Base-by-base conservation (phyloP, 2,797 vertebrate species). In the Tenualosa ilisha region DNA sequence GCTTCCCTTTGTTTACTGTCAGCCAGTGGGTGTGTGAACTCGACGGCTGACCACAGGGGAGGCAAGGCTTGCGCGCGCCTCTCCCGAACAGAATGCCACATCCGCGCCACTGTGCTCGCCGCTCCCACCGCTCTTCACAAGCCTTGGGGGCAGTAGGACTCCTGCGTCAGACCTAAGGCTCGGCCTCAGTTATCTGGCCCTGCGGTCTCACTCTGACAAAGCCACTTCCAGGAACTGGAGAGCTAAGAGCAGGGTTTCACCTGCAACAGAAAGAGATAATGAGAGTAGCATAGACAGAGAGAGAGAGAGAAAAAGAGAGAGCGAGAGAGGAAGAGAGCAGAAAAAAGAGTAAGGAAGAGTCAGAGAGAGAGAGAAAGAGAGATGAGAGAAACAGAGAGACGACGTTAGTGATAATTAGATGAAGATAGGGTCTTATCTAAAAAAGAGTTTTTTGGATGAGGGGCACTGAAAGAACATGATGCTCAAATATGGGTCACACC, bases 161-260 rank as follows among this genome's bases (percentile, higher is more conserved):
- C 46, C 61, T 86, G 79, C 85, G 83, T 88, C 90, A 90, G 88
- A 46, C 86, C 93, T 56, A 7, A 43, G 88, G 92, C 93, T 92
- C 86, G 91, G 84, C 88, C 87, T 88, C 89, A 86, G 84, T 94
- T 94, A 95, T 94, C 94, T 95, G 92, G 89, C 91, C 90, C 93
- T 95, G 93, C 92, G 93, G 94, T 96, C 92, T 94, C 91, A 93
- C 92, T 89, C 91, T 94, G 93, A 95, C 93, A 94, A 91, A 93
- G 92, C 91, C 92, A 95, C 94, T 96, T 96, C 95, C 94, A 95
- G 95, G 94, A 96, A 96, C 96, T 89, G 91, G 89, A 93, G 89
- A 96, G 88, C 84, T 89, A 20, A 92, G 46, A 90, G 92, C 85
- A 87, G 83, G 90, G 95, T 95, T 96, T 96, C 94, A 92, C 93